Evolutionary conservation across 1,140 invertebrate genomes (phyloP), one percentile per base, ranked within the genome.

Genomic region (Panagrolaimus sp.): DNA sequence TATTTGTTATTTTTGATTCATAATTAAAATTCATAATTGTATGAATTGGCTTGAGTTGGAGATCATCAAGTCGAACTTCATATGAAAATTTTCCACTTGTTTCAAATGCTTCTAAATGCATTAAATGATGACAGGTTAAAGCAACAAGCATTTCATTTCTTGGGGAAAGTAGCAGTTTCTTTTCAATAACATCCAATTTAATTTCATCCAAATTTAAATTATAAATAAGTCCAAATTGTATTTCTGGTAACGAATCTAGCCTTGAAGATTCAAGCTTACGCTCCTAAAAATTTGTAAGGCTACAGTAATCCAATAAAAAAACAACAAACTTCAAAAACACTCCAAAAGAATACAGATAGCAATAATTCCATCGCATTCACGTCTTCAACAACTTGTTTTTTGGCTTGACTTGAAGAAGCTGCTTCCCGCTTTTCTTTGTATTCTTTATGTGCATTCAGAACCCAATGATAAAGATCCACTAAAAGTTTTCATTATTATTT

Each of bases 401-500:
- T 65, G 51, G 73, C 44, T 48, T 68, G 13, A 8, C 9, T n/a
- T n/a, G n/a, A n/a, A 23, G 27, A n/a, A 14, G 27, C 11, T 11
- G 53, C 76, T 13, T 74, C 64, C 27, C 65, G 42, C n/a, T 67
- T 44, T 38, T 82, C 65, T 47, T 79, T 82, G 63, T 71, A 72
- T 47, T 80, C 78, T 48, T 78, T 72, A 14, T 81, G 79, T 20
- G 78, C 78, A 27, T 72, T 68, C 46, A 80, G 66, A 65, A 80
- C 80, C 69, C 77, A 76, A 23, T 75, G 74, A 63, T 80, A 82
- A 14, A 82, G 66, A 64, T 82, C 80, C 44, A 69, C 69, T 76
- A 48, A 14, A 76, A 66, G 27, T 38, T 14, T 16, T 11, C 9
- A 20, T 16, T 11, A 57, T 57, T 27, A 25, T 27, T 20, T 11